phyloP scores from a whole-genome alignment of 2,113 vertebrate species.

The Erythrocercus mccallii region DNA sequence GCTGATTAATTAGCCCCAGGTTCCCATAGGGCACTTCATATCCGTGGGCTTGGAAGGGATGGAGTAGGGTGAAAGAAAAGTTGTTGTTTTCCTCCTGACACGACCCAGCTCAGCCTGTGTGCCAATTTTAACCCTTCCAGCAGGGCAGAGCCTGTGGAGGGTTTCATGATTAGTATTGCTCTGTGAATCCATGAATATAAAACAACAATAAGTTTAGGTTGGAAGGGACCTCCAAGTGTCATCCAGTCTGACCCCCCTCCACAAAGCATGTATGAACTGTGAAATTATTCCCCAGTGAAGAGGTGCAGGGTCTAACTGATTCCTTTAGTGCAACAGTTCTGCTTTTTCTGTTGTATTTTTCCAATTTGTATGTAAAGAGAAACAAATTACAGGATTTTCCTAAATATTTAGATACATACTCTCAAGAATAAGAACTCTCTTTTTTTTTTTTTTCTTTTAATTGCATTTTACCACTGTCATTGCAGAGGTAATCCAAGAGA shows the following conservation, averaged over 20 bases:
- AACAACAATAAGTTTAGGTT: neutral
- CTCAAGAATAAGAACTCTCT: neutral
- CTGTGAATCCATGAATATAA: neutral
- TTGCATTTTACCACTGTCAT: rapidly evolving
- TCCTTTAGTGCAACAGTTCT: neutral
- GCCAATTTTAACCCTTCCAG: neutral
- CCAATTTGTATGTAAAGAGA: neutral
- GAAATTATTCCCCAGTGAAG: neutral
- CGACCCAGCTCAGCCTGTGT: neutral
- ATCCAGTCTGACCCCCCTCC: neutral
- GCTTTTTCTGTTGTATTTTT: neutral
- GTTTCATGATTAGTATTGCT: neutral
- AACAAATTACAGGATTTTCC: neutral
- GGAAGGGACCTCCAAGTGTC: neutral
- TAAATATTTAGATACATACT: neutral
- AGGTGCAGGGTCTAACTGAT: neutral
- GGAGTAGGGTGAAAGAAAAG: neutral
- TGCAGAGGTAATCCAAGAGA: neutral
- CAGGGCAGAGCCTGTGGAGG: neutral
- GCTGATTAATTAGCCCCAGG: neutral
- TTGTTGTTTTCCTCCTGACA: neutral
- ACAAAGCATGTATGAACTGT: neutral
- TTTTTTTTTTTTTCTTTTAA: rapidly evolving
- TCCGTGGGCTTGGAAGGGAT: neutral
- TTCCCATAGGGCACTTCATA: neutral